Base-by-base conservation (phyloP, 2,797 vertebrate species). In the Threskiornis aethiopicus region DNA sequence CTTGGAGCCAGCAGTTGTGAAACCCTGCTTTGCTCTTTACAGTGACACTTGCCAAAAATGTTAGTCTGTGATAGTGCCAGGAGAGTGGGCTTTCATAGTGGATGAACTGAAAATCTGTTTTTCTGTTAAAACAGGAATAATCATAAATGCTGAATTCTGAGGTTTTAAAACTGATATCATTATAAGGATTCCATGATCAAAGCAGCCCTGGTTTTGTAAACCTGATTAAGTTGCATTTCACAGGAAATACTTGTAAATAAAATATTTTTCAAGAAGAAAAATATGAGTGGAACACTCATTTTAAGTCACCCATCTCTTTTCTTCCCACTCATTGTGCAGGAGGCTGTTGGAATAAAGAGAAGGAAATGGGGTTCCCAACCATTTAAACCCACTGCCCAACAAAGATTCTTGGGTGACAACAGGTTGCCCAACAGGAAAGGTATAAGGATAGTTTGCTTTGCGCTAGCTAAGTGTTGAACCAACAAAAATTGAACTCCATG, bases 401-500 rank as follows among this genome's bases (percentile, higher is more conserved):
- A 46, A 80, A 89, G 29, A 77, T 42, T 79, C n/a, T 67, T 82
- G n/a, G 35, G 25, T 37, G 39, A 46, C 35, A 90, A 87, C 59
- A 70, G 78, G 65, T 87, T 92, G 67, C 16, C 19, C 80, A 83
- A 64, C 26, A 81, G 31, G 61, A 87, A 83, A 46, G 41, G 33
- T 87, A 47, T 21, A 73, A 89, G 57, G 37, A 90, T 75, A 90
- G 84, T 95, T 97, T 97, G 51, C 73, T 96, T 96, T 92, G 75
- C 51, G 0, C 91, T 33, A 78, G 44, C 55, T 46, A 55, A 59
- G n/a, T 95, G 94, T 97, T 97, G 94, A 89, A 96, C 49, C 93
- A 96, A 96, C 95, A 97, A 96, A 94, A 51, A 81, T 16, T 92
- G 91, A 96, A 96, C 94, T 41, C 55, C 95, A 85, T 92, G 90